A percentile compares a stretch with the other conserved stretches of the same genome.
These are phyloP conservation scores for Petrophora chlorosata DNA, from an alignment of 2,888 invertebrate genomes.

Conservation along the genomic window DNA sequence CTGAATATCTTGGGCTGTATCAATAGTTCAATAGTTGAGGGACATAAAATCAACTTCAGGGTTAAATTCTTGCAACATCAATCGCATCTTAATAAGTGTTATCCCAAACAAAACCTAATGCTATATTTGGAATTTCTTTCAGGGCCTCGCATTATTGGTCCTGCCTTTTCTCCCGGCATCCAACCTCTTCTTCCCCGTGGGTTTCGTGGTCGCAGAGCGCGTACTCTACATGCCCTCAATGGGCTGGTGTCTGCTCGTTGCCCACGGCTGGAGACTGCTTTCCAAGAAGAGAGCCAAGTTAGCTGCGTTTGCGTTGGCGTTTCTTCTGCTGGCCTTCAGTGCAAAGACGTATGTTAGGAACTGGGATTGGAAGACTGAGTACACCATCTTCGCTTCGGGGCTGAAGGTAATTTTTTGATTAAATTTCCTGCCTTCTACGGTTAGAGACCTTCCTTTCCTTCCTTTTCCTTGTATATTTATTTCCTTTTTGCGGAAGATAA, in stretches of 20 bases:
- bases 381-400: slow-evolving; percentile 96
- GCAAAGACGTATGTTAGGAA: slow-evolving; percentile 94
- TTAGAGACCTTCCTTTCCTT: too few species aligned
- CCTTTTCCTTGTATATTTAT: too few species aligned
- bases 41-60: too few species aligned
- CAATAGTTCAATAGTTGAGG: too few species aligned
- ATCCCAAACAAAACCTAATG: too few species aligned
- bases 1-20: too few species aligned
- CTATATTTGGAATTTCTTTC: too few species aligned
- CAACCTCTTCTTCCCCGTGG: slow-evolving; percentile 98
- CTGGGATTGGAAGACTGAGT: slow-evolving; percentile 97
- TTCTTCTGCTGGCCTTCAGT: slow-evolving; percentile 90
- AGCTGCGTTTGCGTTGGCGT: slow-evolving; percentile 86
- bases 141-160: slow-evolving; percentile 93
- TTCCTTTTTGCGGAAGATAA: too few species aligned
- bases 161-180: slow-evolving; percentile 98
- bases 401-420: slow-evolving; percentile 77
- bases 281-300: slow-evolving; percentile 86
- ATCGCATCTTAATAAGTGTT: too few species aligned
- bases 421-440: neutral
- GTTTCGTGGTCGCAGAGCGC: slow-evolving; percentile 98
- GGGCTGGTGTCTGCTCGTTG: slow-evolving; percentile 97
- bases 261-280: slow-evolving; percentile 91
- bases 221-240: slow-evolving; percentile 98
- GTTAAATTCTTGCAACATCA: too few species aligned